These are phyloP conservation scores for Brachionus rubens DNA, from an alignment of 1,140 invertebrate species.

Conservation along the genomic window DNA sequence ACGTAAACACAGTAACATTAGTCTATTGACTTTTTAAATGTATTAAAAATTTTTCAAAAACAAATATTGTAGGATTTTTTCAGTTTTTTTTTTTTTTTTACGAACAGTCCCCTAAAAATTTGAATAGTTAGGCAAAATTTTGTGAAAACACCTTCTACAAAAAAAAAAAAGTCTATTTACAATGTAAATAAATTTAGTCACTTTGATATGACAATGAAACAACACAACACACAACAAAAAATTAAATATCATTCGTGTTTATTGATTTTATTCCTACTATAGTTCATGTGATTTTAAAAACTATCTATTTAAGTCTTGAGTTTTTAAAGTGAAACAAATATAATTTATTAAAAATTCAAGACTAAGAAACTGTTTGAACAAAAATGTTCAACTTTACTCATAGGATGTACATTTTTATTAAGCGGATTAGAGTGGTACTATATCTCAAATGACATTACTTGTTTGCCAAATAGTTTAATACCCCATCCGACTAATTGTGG, in stretches of 20 bases:
- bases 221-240: neutral
- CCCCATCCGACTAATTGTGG: constrained; percentile 36
- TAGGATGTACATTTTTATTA: neutral
- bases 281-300: neutral
- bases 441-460: constrained; percentile 22
- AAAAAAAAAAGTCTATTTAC: constrained; percentile 1
- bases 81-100: too few species aligned
- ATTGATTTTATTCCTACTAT: constrained; percentile 8
- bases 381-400: neutral
- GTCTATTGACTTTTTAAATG: too few species aligned
- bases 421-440: neutral
- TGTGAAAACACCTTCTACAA: neutral
- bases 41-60: neutral
- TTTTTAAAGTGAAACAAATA: neutral
- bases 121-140: neutral
- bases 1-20: too few species aligned
- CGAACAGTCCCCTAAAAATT: too few species aligned
- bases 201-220: neutral
- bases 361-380: neutral
- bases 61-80: constrained; percentile 13
- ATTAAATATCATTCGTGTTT: constrained; percentile 29
- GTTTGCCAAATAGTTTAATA: neutral
- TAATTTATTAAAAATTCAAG: neutral
- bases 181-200: neutral
- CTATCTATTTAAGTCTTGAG: neutral